Evolutionary conservation across 2,888 invertebrate species (phyloP).

Genomic region (Pseudococcus viburni): DNA sequence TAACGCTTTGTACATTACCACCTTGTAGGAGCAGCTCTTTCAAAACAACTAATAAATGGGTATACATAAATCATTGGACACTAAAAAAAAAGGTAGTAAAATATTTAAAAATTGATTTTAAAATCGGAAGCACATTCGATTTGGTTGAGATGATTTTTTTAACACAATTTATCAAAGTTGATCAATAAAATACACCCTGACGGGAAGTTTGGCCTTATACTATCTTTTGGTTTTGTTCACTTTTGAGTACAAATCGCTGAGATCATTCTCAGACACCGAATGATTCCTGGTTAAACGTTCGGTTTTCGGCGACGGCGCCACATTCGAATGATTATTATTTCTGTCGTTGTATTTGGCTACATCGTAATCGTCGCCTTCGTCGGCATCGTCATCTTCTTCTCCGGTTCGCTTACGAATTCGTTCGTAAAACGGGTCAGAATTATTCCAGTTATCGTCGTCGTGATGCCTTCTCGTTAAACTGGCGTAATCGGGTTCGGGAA

Average conservation of each 20-base stretch:
- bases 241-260: conserved; percentile 67
- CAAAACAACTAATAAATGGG: too few relatives aligned
- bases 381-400: conserved; percentile 20
- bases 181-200: background rate
- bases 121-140: background rate
- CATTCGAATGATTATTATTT: conserved; percentile 63
- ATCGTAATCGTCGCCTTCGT: conserved; percentile 19
- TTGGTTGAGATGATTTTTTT: background rate
- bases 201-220: background rate
- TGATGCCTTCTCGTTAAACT: conserved; percentile 68
- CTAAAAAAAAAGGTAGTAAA: background rate
- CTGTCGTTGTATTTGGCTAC: conserved; percentile 37
- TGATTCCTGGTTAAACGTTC: conserved; percentile 26
- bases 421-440: conserved; percentile 60
- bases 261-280: conserved; percentile 56
- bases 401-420: conserved; percentile 39
- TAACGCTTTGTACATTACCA: too few relatives aligned
- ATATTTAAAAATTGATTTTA: background rate
- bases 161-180: background rate
- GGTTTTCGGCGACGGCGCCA: background rate
- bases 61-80: too few relatives aligned
- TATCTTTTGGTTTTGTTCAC: conserved; percentile 66
- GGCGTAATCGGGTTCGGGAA: conserved; percentile 69
- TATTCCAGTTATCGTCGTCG: conserved; percentile 60
- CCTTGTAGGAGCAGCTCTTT: too few relatives aligned